Base-by-base conservation (phyloP, 2,113 vertebrate genomes). In the Alethe diademata region DNA sequence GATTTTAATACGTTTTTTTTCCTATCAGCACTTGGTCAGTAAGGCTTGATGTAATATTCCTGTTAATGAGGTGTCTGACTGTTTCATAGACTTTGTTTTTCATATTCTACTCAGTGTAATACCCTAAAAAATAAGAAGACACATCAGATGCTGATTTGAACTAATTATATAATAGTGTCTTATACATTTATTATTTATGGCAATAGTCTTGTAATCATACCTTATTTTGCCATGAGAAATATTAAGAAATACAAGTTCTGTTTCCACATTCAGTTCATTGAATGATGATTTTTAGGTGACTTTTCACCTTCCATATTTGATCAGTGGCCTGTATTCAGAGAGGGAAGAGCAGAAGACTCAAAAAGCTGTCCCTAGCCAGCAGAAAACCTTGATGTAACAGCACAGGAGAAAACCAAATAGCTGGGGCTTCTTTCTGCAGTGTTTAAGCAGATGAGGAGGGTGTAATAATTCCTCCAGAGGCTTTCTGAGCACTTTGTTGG, bases 221-320 rank as follows among this genome's bases (percentile, higher is more conserved):
- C 58, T 91, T 75, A 61, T 84, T 81, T 92, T 94, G 11, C 12
- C 9, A 35, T 66, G 51, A 86, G 54, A 97, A 94, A 93, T 92
- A 47, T 50, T 85, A 90, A 96, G 78, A 48, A 96, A 96, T 93
- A 89, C 78, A 90, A 90, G 45, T 76, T 83, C 75, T 94, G 62
- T 92, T 80, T 96, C 88, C 12, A 16, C 88, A 97, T 45, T 20
- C 56, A 94, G 65, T 95, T 96, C 28, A 75, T 90, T 94, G 96
- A 97, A 86, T 86, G 73, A 75, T 31, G 78, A 22, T 88, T 95
- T 96, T 67, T 88, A 87, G 42, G 28, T 90, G n/a, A 11, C 79
- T 97, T 47, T 76, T 62, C 14, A 29, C 35, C 23, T 90, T 69
- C 71, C 7, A 10, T 93, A 48, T 94, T 79, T 76, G n/a, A 74